These are phyloP conservation scores for Slavum lentiscoides DNA, from an alignment of 2,888 invertebrate species.

Conservation along the genomic window DNA sequence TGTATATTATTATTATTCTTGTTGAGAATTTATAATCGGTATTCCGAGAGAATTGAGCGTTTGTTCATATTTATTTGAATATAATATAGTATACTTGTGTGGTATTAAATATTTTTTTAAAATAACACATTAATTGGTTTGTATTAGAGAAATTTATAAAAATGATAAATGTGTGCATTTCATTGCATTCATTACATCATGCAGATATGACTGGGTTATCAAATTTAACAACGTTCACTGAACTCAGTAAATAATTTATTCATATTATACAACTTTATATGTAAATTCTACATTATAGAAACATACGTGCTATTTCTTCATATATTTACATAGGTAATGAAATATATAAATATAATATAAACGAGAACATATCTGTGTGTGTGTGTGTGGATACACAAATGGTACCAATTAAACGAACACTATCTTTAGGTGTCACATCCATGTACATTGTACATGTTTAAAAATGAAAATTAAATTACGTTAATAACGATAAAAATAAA, in stretches of 20 bases:
- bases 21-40: too few species aligned
- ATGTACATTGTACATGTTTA: not conserved
- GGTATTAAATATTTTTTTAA: too few species aligned
- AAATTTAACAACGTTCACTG: not conserved
- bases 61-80: too few species aligned
- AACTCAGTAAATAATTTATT: slow-evolving; percentile 8
- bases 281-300: not conserved
- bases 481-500: not conserved
- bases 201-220: not conserved
- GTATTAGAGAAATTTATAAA: too few species aligned
- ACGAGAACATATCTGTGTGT: not conserved
- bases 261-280: not conserved
- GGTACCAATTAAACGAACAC: slow-evolving; percentile 34
- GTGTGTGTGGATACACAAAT: slow-evolving; percentile 9
- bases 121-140: too few species aligned
- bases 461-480: slow-evolving; percentile 12
- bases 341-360: not conserved
- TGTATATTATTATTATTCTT: too few species aligned
- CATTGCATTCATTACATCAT: too few species aligned
- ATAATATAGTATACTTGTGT: too few species aligned
- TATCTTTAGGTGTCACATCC: not conserved
- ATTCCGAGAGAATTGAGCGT: too few species aligned
- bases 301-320: not conserved
- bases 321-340: slow-evolving; percentile 10
- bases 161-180: too few species aligned